Conservation (phyloP, 2,797 vertebrate genomes). For the Cirrhinus molitorella region DNA sequence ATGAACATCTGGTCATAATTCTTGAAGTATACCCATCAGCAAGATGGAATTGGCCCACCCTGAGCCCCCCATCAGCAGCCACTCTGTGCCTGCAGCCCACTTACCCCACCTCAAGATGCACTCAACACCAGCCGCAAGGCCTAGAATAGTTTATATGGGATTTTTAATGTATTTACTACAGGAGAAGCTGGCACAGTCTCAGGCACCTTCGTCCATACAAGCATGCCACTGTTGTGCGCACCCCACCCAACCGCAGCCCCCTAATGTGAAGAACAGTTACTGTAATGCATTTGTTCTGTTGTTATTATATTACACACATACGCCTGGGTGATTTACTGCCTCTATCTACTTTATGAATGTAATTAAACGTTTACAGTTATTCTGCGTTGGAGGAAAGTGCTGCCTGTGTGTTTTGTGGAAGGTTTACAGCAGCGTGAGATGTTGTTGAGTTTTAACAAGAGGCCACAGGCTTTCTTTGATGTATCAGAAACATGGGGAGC, state of each 20-base stretch:
- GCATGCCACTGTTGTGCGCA: slow-evolving; percentile 35
- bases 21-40: slow-evolving; percentile 72
- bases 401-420: slow-evolving; percentile 75
- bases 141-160: slow-evolving; percentile 80
- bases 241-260: slow-evolving; percentile 40
- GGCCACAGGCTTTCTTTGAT: slow-evolving; percentile 75
- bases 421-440: slow-evolving; percentile 75
- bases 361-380: slow-evolving; percentile 81
- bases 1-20: slow-evolving; percentile 79
- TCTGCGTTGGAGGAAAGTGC: slow-evolving; percentile 73
- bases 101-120: slow-evolving; percentile 58
- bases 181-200: slow-evolving; percentile 68
- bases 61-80: slow-evolving; percentile 42
- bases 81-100: slow-evolving; percentile 55
- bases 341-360: slow-evolving; percentile 77
- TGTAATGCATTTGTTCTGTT: slow-evolving; percentile 63
- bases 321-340: slow-evolving; percentile 72
- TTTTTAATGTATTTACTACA: slow-evolving; percentile 77
- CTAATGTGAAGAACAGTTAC: slow-evolving; percentile 63
- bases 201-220: slow-evolving; percentile 48
- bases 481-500: slow-evolving; percentile 73
- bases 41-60: slow-evolving; percentile 72
- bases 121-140: slow-evolving; percentile 62
- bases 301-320: slow-evolving; percentile 46
- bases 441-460: slow-evolving; percentile 76